Base-by-base conservation (phyloP, 2,113 vertebrate species). In the Sceloporus undulatus region DNA sequence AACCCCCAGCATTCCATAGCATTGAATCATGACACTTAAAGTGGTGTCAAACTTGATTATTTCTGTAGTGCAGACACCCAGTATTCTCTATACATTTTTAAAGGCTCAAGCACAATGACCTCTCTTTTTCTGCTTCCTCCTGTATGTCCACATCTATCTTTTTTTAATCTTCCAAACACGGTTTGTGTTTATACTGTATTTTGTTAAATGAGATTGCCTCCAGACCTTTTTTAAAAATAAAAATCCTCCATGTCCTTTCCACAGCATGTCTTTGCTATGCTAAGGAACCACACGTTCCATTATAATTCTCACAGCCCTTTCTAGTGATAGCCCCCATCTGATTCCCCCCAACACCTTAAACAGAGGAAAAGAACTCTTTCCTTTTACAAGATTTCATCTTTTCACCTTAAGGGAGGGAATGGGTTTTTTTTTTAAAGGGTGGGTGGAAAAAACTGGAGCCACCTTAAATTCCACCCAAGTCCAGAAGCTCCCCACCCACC, bases 381-480 rank as follows among this genome's bases (percentile, higher is more conserved):
- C 23, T 25, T 52, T 38, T 27, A 23, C 66, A 81, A 52, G 77
- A 38, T 42, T 38, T 82, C 71, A 77, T 52, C 59, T 77, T 79
- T 89, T 76, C 3, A 0, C 79, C 71, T 75, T 34, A 18, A 29
- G 87, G n/a, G 52, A 88, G 71, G 79, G 59, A 71, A 82, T 48
- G 9, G 34, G 10, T 73, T 42, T 62, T 38, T n/a, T 29, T 27
- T 27, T 9, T 23, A 25, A 71, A 27, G 11, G 9, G 52, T 27
- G 14, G 14, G 74, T 74, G 66, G 66, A 89, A 77, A 87, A 94
- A 85, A 65, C 66, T 65, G 81, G 90, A 94, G 66, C 85, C 66
- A 90, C 91, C 91, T 93, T 90, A 93, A 93, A 92, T 74, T 90
- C 88, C 83, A 87, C 65, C 77, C 83, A 86, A 76, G 84, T 91